Evolutionary conservation across 1,140 invertebrate species (phyloP).

Genomic region (Neodiprion virginianus): DNA sequence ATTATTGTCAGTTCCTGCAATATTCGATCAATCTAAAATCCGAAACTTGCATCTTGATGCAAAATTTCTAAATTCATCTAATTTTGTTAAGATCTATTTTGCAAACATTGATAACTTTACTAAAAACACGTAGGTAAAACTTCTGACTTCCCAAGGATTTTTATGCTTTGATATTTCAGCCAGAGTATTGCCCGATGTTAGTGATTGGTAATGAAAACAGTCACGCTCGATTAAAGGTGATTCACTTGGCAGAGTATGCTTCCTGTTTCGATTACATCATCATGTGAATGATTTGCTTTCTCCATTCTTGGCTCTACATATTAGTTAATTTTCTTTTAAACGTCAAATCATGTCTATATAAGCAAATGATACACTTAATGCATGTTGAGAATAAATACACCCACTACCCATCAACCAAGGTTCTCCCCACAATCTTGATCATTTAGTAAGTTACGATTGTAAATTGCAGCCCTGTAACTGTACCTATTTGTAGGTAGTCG

Average conservation of each 20-base stretch:
- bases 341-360: conserved; percentile 30
- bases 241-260: background rate
- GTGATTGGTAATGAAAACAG: too few relatives aligned
- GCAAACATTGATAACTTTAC: too few relatives aligned
- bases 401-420: conserved; percentile 79
- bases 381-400: conserved; percentile 76
- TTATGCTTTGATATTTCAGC: too few relatives aligned
- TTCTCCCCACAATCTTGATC: conserved; percentile 66
- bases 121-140: too few relatives aligned
- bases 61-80: too few relatives aligned
- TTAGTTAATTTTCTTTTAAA: conserved; percentile 19
- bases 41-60: too few relatives aligned
- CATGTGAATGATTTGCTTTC: conserved; percentile 15
- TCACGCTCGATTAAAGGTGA: too few relatives aligned
- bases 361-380: conserved; percentile 61
- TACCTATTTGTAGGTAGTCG: conserved; percentile 77
- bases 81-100: too few relatives aligned
- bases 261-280: conserved; percentile 22
- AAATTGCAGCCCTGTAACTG: conserved; percentile 79
- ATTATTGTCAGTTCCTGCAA: too few relatives aligned
- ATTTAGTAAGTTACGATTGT: conserved; percentile 68
- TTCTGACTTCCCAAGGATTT: too few relatives aligned
- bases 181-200: too few relatives aligned
- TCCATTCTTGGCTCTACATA: conserved; percentile 15
- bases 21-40: too few relatives aligned